A percentile compares a stretch with the other conserved stretches of the same genome.
These are phyloP conservation scores for Semnornis frantzii DNA, from an alignment of 2,113 vertebrate species.

Conservation along the genomic window DNA sequence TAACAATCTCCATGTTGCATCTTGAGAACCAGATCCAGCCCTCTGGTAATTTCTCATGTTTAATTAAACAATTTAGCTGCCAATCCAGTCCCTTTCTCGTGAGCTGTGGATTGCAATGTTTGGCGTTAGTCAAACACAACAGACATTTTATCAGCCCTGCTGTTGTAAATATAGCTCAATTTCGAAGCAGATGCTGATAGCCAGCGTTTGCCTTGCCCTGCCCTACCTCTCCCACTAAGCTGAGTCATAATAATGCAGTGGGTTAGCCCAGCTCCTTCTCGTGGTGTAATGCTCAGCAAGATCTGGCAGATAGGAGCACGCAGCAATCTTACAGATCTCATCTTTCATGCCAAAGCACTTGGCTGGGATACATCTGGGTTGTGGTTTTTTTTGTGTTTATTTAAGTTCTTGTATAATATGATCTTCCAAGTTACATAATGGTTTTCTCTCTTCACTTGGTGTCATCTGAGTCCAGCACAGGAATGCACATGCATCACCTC, in stretches of 20 bases:
- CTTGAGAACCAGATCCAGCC: constrained; percentile 52
- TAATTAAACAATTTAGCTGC: constrained; percentile 57
- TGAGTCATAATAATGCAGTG: constrained; percentile 39
- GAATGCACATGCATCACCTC: not conserved
- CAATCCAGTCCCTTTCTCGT: constrained; percentile 43
- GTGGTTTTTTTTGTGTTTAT: not conserved
- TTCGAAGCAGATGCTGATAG: constrained; percentile 48
- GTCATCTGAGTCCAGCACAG: not conserved
- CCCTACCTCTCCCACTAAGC: constrained; percentile 50
- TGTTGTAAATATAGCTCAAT: constrained; percentile 48
- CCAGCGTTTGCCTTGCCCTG: constrained; percentile 46
- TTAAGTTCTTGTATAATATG: constrained; percentile 16
- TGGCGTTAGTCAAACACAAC: constrained; percentile 53
- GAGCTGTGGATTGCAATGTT: constrained; percentile 35
- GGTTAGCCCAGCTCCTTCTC: not conserved
- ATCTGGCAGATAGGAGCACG: constrained; percentile 50
- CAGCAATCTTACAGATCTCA: constrained; percentile 10
- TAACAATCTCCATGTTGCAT: not conserved
- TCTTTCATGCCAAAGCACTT: constrained; percentile 14
- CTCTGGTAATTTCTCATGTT: constrained; percentile 50
- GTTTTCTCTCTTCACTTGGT: not conserved
- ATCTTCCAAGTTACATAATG: constrained; percentile 42
- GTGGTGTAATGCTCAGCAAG: constrained; percentile 49
- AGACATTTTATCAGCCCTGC: not conserved
- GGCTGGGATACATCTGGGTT: not conserved